These are phyloP conservation scores for Dasypogon diadema DNA, from an alignment of 2,888 invertebrate species.

Conservation along the genomic window DNA sequence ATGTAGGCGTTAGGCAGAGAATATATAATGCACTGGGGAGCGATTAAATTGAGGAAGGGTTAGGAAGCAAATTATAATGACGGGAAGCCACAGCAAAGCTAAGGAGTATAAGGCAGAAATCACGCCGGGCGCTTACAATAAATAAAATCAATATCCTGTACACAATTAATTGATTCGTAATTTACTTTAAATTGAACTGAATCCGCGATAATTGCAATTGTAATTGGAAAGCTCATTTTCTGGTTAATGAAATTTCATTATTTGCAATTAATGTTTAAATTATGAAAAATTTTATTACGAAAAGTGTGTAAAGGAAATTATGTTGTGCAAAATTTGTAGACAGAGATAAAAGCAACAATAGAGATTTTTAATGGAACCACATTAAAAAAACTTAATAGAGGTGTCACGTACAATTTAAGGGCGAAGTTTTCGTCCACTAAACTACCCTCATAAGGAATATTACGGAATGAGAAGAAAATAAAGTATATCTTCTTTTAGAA, in stretches of 20 bases:
- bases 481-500: no score
- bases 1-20: constrained; percentile 11
- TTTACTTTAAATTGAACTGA: not conserved
- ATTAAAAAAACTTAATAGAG: no score
- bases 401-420: no score
- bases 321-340: no score
- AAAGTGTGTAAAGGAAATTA: no score
- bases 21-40: not conserved
- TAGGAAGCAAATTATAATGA: not conserved
- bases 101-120: not conserved
- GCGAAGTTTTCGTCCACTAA: no score
- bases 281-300: no score
- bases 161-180: not conserved
- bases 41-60: not conserved
- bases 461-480: no score
- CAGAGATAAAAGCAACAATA: no score
- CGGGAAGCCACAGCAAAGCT: not conserved
- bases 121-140: not conserved
- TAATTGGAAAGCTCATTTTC: not conserved
- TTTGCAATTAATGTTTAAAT: no score
- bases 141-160: not conserved
- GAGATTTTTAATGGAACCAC: no score
- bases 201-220: not conserved
- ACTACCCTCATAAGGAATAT: no score
- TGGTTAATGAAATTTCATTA: not conserved